Conservation (phyloP, 2,797 vertebrate genomes). For the Phrynocephalus guinanensis region DNA sequence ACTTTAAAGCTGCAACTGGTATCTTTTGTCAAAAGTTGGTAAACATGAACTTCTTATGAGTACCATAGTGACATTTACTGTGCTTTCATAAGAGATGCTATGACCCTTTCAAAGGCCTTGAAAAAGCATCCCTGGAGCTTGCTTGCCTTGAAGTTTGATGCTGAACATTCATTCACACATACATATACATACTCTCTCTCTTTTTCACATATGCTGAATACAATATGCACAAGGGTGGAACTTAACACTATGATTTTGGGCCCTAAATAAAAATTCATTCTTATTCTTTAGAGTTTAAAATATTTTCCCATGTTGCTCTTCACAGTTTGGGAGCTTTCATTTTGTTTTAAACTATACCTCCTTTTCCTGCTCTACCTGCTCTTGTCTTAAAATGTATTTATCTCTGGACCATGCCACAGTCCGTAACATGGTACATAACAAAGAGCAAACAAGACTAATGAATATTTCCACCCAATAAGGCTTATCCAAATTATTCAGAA, state of each 20-base stretch:
- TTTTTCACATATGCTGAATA: no score
- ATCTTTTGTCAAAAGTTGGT: neutral
- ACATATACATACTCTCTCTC: neutral
- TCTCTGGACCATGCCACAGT: neutral
- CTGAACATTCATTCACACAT: neutral
- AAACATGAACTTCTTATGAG: neutral
- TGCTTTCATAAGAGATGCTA: neutral
- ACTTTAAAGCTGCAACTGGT: neutral
- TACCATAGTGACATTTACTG: neutral
- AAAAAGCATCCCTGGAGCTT: neutral
- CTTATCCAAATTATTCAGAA: neutral
- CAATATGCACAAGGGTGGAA: neutral
- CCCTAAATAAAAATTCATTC: neutral
- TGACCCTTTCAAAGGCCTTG: neutral
- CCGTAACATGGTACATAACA: neutral
- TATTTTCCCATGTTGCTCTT: neutral
- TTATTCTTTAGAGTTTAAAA: neutral
- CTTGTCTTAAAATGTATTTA: neutral
- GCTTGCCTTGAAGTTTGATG: neutral
- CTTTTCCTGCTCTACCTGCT: neutral
- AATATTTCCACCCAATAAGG: neutral
- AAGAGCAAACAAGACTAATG: neutral
- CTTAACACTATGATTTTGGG: neutral
- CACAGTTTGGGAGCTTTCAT: neutral
- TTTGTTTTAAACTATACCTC: neutral